A percentile compares a stretch with the other conserved stretches of the same genome.
Conservation (phyloP, 2,797 vertebrate genomes). For the Rachycentron canadum region DNA sequence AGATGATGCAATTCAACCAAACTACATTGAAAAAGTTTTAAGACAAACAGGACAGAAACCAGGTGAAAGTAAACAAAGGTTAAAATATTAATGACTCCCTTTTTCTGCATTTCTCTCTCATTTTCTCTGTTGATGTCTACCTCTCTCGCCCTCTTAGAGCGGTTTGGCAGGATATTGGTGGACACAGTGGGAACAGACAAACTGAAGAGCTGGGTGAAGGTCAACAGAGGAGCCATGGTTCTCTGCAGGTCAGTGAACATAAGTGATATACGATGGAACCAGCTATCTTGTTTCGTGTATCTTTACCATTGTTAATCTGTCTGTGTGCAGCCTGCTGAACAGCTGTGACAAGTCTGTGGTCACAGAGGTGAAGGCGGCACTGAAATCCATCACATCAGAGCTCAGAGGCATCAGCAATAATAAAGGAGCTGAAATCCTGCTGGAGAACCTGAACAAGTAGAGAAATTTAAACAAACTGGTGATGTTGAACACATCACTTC, state of each 20-base stretch:
- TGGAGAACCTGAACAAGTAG: constrained; percentile 86
- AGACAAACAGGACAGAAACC: neutral
- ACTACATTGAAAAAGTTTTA: neutral
- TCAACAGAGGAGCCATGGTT: constrained; percentile 95
- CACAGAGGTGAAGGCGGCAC: constrained; percentile 85
- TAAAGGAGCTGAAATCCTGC: constrained; percentile 89
- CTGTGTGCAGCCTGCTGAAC: constrained; percentile 88
- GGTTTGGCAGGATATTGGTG: constrained; percentile 90
- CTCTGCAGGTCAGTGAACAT: constrained; percentile 88
- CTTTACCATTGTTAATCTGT: too few relatives aligned
- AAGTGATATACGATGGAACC: neutral
- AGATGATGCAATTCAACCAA: too few relatives aligned
- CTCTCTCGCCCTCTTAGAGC: constrained; percentile 79
- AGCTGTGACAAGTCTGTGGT: constrained; percentile 87
- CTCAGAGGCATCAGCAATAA: constrained; percentile 82
- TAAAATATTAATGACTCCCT: neutral
- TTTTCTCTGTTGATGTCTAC: neutral
- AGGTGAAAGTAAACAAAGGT: neutral
- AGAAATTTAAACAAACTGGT: constrained; percentile 13
- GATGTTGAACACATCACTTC: neutral
- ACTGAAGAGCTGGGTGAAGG: constrained; percentile 89
- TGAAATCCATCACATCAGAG: constrained; percentile 85
- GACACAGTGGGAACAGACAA: constrained; percentile 90
- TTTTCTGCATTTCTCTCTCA: neutral
- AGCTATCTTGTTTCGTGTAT: too few relatives aligned